Evolutionary conservation across 2,113 vertebrate genomes (phyloP).

Genomic region (Chitala chitala): DNA sequence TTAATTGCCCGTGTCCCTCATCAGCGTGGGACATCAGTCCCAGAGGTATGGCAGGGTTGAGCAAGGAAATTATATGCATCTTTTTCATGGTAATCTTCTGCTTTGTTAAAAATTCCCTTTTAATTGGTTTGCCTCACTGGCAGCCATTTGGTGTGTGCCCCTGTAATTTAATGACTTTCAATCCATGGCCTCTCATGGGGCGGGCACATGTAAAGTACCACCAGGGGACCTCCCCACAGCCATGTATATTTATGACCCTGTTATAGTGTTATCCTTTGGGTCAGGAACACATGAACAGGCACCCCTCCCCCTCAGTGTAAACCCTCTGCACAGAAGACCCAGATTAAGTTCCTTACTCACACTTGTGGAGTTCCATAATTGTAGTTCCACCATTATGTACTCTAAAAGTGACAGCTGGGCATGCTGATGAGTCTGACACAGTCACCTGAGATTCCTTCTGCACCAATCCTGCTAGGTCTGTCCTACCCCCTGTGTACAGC

Average conservation of each 20-base stretch:
- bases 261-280: constrained; percentile 7
- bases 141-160: constrained; percentile 2
- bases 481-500: no score
- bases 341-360: no score
- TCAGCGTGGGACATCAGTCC: background rate
- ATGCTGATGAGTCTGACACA: no score
- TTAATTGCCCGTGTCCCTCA: background rate
- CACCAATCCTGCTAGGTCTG: no score
- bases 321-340: background rate
- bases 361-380: no score
- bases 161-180: constrained; percentile 34
- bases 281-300: background rate
- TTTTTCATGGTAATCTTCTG: background rate
- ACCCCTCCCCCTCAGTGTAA: background rate
- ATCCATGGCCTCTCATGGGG: constrained; percentile 3
- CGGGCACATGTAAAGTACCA: background rate
- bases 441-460: no score
- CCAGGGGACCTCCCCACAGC: background rate
- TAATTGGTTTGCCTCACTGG: background rate
- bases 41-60: background rate
- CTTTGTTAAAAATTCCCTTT: background rate
- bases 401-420: no score
- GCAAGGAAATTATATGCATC: background rate
- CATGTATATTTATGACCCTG: background rate
- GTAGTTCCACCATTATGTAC: no score